These are phyloP conservation scores for Atethmia centrago DNA, from an alignment of 2,888 invertebrate species.

Conservation along the genomic window DNA sequence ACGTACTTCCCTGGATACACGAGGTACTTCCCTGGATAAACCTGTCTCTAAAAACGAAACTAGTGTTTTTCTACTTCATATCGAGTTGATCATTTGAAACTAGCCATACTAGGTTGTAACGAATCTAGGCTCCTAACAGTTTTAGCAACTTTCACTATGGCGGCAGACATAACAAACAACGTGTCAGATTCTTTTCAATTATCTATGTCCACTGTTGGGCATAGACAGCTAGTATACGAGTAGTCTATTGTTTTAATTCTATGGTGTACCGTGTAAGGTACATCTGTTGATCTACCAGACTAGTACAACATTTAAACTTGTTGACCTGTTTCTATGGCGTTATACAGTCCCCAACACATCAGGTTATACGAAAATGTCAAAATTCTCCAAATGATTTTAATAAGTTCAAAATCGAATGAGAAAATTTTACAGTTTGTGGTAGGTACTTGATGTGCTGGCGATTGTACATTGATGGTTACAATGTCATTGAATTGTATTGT, in stretches of 20 bases:
- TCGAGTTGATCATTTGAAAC: slow-evolving; percentile 5
- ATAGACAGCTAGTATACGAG: background rate
- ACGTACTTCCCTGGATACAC: background rate
- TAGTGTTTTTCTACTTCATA: background rate
- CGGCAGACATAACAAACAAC: background rate
- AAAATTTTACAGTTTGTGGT: too few relatives aligned
- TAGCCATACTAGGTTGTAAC: background rate
- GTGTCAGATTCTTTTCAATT: slow-evolving; percentile 6
- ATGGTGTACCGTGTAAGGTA: background rate
- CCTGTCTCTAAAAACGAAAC: background rate
- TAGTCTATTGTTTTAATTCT: background rate
- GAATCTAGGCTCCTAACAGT: slow-evolving; percentile 14
- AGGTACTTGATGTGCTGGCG: too few relatives aligned
- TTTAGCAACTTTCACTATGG: slow-evolving; percentile 38
- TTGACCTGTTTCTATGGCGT: too few relatives aligned
- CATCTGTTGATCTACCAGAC: background rate
- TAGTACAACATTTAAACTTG: background rate
- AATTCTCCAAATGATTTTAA: too few relatives aligned
- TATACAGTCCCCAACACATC: too few relatives aligned
- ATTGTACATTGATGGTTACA: too few relatives aligned
- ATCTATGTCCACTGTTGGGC: background rate
- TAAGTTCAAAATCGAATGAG: too few relatives aligned
- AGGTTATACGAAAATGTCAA: too few relatives aligned
- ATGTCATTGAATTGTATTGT: too few relatives aligned
- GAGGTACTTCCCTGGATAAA: background rate